Evolutionary conservation across 2,888 invertebrate genomes (phyloP).

Genomic region (Zygogramma bicolorata): DNA sequence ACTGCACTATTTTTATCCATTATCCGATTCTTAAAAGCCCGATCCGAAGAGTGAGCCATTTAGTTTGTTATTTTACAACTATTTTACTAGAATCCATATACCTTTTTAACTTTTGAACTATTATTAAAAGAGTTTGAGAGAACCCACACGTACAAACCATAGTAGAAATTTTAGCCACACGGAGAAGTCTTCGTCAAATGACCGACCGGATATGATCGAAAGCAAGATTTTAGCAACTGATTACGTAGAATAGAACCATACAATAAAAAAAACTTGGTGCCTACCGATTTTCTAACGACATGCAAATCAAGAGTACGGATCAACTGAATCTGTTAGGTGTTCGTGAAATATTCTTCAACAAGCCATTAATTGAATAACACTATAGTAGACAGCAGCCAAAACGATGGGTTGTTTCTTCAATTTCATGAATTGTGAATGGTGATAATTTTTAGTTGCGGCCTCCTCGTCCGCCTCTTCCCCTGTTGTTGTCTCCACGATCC

Average conservation of each 20-base stretch:
- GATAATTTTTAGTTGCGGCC: slow-evolving; percentile 56
- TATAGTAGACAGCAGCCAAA: slow-evolving; percentile 62
- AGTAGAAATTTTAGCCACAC: slow-evolving; percentile 50
- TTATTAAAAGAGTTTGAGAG: slow-evolving; percentile 54
- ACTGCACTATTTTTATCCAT: slow-evolving; percentile 59
- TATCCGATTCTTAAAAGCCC: slow-evolving; percentile 57
- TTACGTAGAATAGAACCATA: neutral
- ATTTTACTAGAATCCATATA: slow-evolving; percentile 65
- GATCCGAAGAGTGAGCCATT: slow-evolving; percentile 66
- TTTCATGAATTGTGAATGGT: slow-evolving; percentile 36
- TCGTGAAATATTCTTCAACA: slow-evolving; percentile 56
- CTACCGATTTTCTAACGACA: slow-evolving; percentile 13
- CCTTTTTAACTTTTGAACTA: slow-evolving; percentile 57
- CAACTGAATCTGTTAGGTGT: slow-evolving; percentile 43
- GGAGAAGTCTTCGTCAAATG: slow-evolving; percentile 18
- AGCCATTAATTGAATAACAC: slow-evolving; percentile 61
- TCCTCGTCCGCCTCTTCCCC: slow-evolving; percentile 61
- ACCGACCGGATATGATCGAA: slow-evolving; percentile 30
- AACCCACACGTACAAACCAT: slow-evolving; percentile 63
- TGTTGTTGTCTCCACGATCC: slow-evolving; percentile 62
- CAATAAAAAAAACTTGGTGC: slow-evolving; percentile 4
- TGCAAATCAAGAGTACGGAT: slow-evolving; percentile 19
- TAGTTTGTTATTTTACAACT: slow-evolving; percentile 61
- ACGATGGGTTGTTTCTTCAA: slow-evolving; percentile 53
- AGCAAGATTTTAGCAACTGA: slow-evolving; percentile 12